Evolutionary conservation across 2,888 invertebrate genomes (phyloP), one percentile per base, ranked within the genome.

Genomic region (Acanthosepion pharaonis): DNA sequence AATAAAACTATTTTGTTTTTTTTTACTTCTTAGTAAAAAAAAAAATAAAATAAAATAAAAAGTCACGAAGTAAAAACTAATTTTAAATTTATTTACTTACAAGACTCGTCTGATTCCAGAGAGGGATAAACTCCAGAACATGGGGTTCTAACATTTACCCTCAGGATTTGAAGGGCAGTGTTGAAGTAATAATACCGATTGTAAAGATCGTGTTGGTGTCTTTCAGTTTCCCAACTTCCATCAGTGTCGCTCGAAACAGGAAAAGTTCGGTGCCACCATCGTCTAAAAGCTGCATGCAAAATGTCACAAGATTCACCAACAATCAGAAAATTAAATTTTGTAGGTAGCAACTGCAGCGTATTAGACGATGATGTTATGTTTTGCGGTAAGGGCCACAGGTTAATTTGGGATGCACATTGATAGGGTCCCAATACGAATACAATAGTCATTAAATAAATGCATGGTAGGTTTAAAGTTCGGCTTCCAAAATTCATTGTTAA

Each of bases 91-190:
- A 59, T 93, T 42, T 53, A 95, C 96, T 95, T 95, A 98, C 99
- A 99, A 96, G 98, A 98, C 97, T 99, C 99, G 97, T 98, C 98
- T 98, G 98, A 98, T 94, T 98, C 97, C 78, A 98, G 97, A 95
- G 98, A 97, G 0, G 99, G 99, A 96, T 98, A 98, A 0, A 97
- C 64, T 20, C 95, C 95, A 96, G 98, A 98, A 97, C 99, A 99
- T 0, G 98, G 97, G 15, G 97, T 97, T 49, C 97, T 97, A 94
- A 98, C 97, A 78, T 98, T 97, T 0, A 99, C 98, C 28, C 97
- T 96, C 28, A 98, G 96, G 33, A 97, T 51, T 15, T 94, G 91
- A 28, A 96, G 28, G n/a, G 91, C 42, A 55, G 94, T 94, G 94
- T 55, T 42, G 15, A 15, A 78, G n/a, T n/a, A 2, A 78, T 78